phyloP scores from a whole-genome alignment of 2,113 vertebrate genomes.

The Ranitomeya imitator region DNA sequence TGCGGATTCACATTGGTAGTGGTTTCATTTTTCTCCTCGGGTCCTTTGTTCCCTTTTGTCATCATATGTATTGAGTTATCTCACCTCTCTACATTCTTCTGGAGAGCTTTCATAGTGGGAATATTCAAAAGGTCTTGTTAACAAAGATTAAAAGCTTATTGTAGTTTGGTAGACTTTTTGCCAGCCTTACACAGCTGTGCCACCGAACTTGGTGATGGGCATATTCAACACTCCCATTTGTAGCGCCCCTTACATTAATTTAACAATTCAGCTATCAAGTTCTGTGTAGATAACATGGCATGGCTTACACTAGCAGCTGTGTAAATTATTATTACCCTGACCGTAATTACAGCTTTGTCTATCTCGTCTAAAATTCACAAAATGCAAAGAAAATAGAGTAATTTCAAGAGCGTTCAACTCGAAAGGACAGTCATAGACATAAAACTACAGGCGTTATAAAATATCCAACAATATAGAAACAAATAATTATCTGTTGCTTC shows the following conservation, averaged over 20 bases:
- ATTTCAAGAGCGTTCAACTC: not conserved
- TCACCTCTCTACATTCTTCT: slow-evolving; percentile 50
- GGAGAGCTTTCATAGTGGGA: slow-evolving; percentile 28
- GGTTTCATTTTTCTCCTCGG: slow-evolving; percentile 49
- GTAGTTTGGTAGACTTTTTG: slow-evolving; percentile 35
- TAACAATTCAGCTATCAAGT: slow-evolving; percentile 55
- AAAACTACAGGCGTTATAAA: not conserved
- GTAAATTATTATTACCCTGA: slow-evolving; percentile 44
- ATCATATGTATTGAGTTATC: slow-evolving; percentile 58
- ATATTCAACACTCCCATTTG: slow-evolving; percentile 29
- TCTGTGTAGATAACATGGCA: slow-evolving; percentile 41
- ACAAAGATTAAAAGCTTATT: slow-evolving; percentile 47
- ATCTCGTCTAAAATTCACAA: slow-evolving; percentile 13
- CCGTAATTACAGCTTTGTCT: slow-evolving; percentile 42
- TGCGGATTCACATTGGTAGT: slow-evolving; percentile 44
- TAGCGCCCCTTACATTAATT: slow-evolving; percentile 49
- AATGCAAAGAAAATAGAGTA: slow-evolving; percentile 6
- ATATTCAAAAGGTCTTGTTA: slow-evolving; percentile 43
- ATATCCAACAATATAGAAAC: not conserved
- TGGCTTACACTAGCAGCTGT: slow-evolving; percentile 51
- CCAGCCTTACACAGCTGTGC: slow-evolving; percentile 48
- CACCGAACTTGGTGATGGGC: slow-evolving; percentile 46
- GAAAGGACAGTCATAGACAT: slow-evolving; percentile 6
- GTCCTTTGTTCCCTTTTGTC: slow-evolving; percentile 53
- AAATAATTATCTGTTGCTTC: not conserved